Percentiles rank a stretch among this genome's conserved stretches.
Evolutionary conservation across 2,113 vertebrate genomes (phyloP).

Genomic region (Nibea coibor): DNA sequence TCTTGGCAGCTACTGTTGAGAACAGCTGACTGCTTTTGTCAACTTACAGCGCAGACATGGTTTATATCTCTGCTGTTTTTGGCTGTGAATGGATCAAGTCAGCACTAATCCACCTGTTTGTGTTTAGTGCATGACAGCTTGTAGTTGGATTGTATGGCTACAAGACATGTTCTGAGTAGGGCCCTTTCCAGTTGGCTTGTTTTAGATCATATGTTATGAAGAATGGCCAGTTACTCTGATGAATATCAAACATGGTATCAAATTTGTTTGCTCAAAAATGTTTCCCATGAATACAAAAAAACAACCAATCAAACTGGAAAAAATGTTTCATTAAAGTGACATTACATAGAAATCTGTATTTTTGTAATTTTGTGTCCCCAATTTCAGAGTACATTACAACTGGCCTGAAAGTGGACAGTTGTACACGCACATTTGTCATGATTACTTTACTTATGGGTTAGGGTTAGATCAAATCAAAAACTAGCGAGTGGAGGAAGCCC

Average conservation of each 20-base stretch:
- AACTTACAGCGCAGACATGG: conserved; percentile 32
- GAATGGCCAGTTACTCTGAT: not conserved
- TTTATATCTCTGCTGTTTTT: conserved; percentile 27
- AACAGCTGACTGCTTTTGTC: conserved; percentile 46
- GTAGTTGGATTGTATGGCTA: not conserved
- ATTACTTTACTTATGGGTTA: too few relatives aligned
- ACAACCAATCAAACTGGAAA: not conserved
- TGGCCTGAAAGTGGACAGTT: too few relatives aligned
- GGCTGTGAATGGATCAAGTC: conserved; percentile 25
- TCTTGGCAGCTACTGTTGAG: conserved; percentile 33
- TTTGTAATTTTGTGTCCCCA: too few relatives aligned
- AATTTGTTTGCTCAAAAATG: not conserved
- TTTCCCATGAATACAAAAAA: not conserved
- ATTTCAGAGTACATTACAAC: too few relatives aligned
- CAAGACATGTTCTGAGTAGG: not conserved
- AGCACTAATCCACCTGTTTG: conserved; percentile 25
- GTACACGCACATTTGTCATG: too few relatives aligned
- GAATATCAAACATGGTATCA: not conserved
- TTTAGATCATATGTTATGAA: not conserved
- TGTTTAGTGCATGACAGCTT: conserved; percentile 12
- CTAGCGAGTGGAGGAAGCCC: too few relatives aligned
- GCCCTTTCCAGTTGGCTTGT: not conserved
- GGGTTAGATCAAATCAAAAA: too few relatives aligned
- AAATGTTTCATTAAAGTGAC: not conserved
- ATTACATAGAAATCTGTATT: too few relatives aligned